Base-by-base conservation (phyloP, 2,797 vertebrate genomes). In the Uromys caudimaculatus region DNA sequence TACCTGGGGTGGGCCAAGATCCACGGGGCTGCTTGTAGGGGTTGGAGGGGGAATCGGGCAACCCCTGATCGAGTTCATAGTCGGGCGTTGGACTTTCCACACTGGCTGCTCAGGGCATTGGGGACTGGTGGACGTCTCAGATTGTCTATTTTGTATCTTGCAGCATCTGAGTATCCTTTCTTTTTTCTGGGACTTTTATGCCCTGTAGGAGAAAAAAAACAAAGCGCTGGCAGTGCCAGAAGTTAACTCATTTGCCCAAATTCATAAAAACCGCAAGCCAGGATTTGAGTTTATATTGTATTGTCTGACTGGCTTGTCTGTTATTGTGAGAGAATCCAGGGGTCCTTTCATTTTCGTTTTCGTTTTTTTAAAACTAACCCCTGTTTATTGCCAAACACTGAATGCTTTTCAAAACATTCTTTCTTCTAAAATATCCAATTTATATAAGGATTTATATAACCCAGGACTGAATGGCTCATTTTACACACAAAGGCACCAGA, bases 1-100 rank as follows among this genome's bases (percentile, higher is more conserved):
- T 79, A 95, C 86, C 94, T 95, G 86, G 96, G 93, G 67, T 97
- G 88, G 78, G 88, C 92, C 94, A 83, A 93, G 89, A 92, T 85
- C 19, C 81, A 82, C 73, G 87, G 81, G 90, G 64, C 77, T 47
- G 38, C 62, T 67, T 54, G 27, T 17, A 82, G 44, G 38, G 54
- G 38, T 11, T 91, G 54, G 64, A 69, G 62, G 56, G 32, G 21
- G 76, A 24, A 91, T 71, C 3, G 87, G 69, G 73, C 71, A 58
- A 56, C 67, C 44, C 75, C 85, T n/a, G 62, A 78, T 78, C 47
- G 41, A 87, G 76, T 67, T 87, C 78, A 56, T 17, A 41, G 64
- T 54, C 58, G 67, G 24, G 56, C 32, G 19, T 47, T 50, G 78
- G 21, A 19, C 50, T 24, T 38, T 64, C n/a, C 23, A 71, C 86